These are phyloP conservation scores for Rachycentron canadum DNA, from an alignment of 2,797 vertebrate species.

Conservation along the genomic window DNA sequence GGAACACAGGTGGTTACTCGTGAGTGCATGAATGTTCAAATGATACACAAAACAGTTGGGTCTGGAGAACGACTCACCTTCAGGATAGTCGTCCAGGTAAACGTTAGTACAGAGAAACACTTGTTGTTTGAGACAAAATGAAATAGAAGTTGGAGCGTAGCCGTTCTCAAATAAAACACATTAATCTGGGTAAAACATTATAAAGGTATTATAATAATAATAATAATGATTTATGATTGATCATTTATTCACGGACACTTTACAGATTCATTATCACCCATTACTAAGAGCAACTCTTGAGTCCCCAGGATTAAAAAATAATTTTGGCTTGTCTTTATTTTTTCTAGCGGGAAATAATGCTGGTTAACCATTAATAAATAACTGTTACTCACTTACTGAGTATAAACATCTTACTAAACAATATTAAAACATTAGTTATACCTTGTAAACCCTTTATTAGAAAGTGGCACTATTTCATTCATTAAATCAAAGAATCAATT, in stretches of 20 bases:
- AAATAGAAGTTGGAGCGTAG: neutral
- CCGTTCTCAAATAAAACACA: neutral
- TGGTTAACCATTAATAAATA: too few relatives aligned
- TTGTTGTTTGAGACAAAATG: neutral
- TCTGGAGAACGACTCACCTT: slow-evolving; percentile 29
- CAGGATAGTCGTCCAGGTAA: slow-evolving; percentile 37
- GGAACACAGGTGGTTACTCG: slow-evolving; percentile 56
- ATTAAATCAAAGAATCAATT: neutral
- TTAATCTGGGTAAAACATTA: neutral
- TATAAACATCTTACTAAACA: too few relatives aligned
- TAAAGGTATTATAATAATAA: too few relatives aligned
- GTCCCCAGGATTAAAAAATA: too few relatives aligned
- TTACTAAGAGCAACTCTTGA: too few relatives aligned
- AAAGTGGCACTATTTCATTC: neutral
- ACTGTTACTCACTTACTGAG: too few relatives aligned
- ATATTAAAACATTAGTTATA: too few relatives aligned
- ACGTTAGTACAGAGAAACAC: slow-evolving; percentile 19
- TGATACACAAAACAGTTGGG: slow-evolving; percentile 52
- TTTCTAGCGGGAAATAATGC: too few relatives aligned
- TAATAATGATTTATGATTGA: neutral
- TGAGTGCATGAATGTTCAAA: slow-evolving; percentile 39
- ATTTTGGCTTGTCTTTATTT: too few relatives aligned
- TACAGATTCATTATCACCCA: neutral
- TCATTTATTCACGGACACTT: neutral
- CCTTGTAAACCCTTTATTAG: neutral